Evolutionary conservation across 2,113 vertebrate genomes (phyloP).

Genomic region (Polypterus senegalus): DNA sequence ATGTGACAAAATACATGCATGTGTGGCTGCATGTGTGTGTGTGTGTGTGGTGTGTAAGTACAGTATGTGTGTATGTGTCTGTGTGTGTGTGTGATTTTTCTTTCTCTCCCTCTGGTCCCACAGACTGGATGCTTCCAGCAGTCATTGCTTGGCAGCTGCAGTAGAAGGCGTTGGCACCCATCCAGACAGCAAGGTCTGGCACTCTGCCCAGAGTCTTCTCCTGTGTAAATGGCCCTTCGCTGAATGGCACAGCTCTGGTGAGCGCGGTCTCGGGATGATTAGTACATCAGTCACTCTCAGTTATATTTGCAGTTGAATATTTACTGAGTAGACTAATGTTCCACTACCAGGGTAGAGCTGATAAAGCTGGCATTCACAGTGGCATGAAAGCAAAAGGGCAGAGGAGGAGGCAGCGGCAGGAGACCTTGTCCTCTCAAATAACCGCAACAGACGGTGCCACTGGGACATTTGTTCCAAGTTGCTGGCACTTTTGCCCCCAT

Average conservation of each 20-base stretch:
- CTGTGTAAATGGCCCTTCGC: constrained; percentile 15
- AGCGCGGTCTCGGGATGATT: constrained; percentile 40
- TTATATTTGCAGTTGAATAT: constrained; percentile 43
- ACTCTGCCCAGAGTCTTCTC: constrained; percentile 33
- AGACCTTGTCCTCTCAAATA: too few species aligned
- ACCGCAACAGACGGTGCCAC: background rate
- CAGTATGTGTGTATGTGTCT: constrained; percentile 2
- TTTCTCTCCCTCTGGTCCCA: constrained; percentile 37
- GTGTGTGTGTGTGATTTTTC: constrained; percentile 2
- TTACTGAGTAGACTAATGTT: constrained; percentile 21
- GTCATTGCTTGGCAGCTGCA: constrained; percentile 36
- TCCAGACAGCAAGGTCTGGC: constrained; percentile 37
- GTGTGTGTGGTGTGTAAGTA: constrained; percentile 4
- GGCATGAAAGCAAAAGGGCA: constrained; percentile 27
- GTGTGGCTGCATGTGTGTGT: too few species aligned
- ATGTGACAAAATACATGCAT: too few species aligned
- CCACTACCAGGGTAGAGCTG: constrained; percentile 26
- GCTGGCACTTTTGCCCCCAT: constrained; percentile 18
- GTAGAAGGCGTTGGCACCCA: constrained; percentile 28
- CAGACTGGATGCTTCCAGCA: constrained; percentile 51
- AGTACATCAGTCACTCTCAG: constrained; percentile 32
- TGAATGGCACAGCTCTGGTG: constrained; percentile 24
- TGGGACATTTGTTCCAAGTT: too few species aligned
- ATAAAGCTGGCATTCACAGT: constrained; percentile 21
- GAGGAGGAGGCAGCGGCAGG: constrained; percentile 35